Evolutionary conservation across 2,113 vertebrate genomes (phyloP), one percentile per base, ranked within the genome.

Genomic region (Haplochromis vanheusdeni): DNA sequence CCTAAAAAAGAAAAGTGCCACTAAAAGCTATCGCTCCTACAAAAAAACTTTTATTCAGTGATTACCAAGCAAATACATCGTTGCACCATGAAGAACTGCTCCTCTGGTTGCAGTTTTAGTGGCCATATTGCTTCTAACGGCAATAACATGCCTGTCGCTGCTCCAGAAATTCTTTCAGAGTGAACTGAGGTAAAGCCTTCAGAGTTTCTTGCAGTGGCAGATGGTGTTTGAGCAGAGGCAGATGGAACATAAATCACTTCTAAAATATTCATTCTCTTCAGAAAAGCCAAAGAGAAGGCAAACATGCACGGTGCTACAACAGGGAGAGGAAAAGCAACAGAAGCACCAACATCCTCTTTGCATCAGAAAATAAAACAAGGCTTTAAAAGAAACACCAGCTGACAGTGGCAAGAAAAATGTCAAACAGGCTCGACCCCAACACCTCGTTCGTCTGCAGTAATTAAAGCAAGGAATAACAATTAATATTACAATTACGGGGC

Each of bases 181-280:
- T 81, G 87, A 91, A 79, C 19, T 68, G 79, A 92, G 87, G 84
- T 92, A 83, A 89, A 93, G 91, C 92, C 87, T 89, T 92, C 62
- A 82, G 86, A 90, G 91, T 83, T 88, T 84, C 86, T 86, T 82
- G 84, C 80, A 35, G 51, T 82, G 83, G 92, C 94, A 95, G 94
- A 95, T 93, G 94, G 94, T 90, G 92, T 94, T 93, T 91, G 79
- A 94, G 93, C 84, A 93, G 85, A 86, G 89, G 86, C 93, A 94
- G 93, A 93, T 94, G 95, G 93, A 93, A 87, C 92, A 91, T 89
- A 94, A 93, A 95, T 94, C 85, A 87, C 86, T 85, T 49, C 85
- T 94, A 90, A 95, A 94, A 93, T 95, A 94, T 94, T 93, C 80
- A 93, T 93, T 89, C 82, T 93, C 85, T 42, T 81, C 54, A 86